Base-by-base conservation (phyloP, 2,888 invertebrate genomes). In the Odontocerum albicorne region DNA sequence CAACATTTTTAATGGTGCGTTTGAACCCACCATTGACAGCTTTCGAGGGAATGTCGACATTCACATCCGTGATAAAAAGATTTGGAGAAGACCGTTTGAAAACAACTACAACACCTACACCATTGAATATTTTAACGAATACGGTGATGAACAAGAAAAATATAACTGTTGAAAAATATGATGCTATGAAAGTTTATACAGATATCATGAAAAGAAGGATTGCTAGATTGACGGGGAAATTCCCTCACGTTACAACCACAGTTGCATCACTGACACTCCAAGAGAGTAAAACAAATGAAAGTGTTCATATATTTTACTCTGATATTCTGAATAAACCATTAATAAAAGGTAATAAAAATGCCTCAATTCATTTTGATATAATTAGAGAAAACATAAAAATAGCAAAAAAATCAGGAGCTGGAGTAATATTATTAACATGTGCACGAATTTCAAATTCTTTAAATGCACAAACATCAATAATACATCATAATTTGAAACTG, bases 161-260 rank as follows among this genome's bases (percentile, higher is more conserved):
- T n/a, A 20, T 50, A 12, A 42, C 43, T 13, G 43, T 60, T 33
- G 52, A 60, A 49, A 60, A 60, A 22, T 57, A 51, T 36, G 60
- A 60, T 31, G 55, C 60, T 2, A 42, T 56, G 31, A 58, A 61
- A 47, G 51, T 58, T 19, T 58, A 61, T 19, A 27, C 53, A 10
- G 45, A 50, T 4, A 53, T 61, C 4, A 61, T 61, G 61, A 59
- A 56, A 33, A 56, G 54, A 31, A 59, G 46, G 35, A 53, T 61
- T 10, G 13, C 12, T 17, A 49, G 49, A 4, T 42, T 61, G 51
- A 49, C 50, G 8, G 49, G 44, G 20, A 44, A 22, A 27, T 21
- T 17, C 3, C 12, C 27, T 45, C 8, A 13, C n/a, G 6, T 39
- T 38, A 31, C 13, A 21, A 36, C 19, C 15, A 21, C 20, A 16